Evolutionary conservation across 2,113 vertebrate genomes (phyloP).

Genomic region (Macquaria australasica): DNA sequence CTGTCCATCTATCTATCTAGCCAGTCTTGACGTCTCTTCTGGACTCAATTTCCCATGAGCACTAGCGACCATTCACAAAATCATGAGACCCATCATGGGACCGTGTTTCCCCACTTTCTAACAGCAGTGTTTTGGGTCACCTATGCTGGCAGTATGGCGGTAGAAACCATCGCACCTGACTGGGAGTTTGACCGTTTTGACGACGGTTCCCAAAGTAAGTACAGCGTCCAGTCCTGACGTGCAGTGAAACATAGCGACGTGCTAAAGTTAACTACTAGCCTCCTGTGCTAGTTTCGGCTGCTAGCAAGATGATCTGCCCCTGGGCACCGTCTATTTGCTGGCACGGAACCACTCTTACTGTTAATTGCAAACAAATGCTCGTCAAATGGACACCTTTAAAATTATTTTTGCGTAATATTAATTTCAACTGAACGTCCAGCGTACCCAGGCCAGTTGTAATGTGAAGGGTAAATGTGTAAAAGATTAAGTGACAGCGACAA

Average conservation of each 20-base stretch:
- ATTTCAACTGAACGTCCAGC: not conserved
- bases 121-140: slow-evolving; percentile 10
- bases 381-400: too few species aligned
- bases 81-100: slow-evolving; percentile 82
- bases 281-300: slow-evolving; percentile 26
- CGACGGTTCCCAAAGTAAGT: slow-evolving; percentile 97
- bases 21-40: fast-evolving
- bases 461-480: not conserved
- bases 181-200: slow-evolving; percentile 98
- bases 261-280: slow-evolving; percentile 26
- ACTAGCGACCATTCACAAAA: slow-evolving; percentile 49
- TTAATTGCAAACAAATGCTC: not conserved
- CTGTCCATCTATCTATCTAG: not conserved
- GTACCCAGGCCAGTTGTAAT: fast-evolving
- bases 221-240: not conserved
- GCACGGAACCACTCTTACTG: not conserved
- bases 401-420: not conserved
- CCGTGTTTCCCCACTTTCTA: slow-evolving; percentile 22
- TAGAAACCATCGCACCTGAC: slow-evolving; percentile 92
- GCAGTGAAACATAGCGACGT: not conserved
- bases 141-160: slow-evolving; percentile 83
- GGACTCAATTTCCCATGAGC: slow-evolving; percentile 81
- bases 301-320: slow-evolving; percentile 33
- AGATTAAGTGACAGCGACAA: not conserved
- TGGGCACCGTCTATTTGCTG: slow-evolving; percentile 32